A percentile compares a stretch with the other conserved stretches of the same genome.
Evolutionary conservation across 2,797 vertebrate species (phyloP).

Genomic region (Lepilemur septentrionalis): DNA sequence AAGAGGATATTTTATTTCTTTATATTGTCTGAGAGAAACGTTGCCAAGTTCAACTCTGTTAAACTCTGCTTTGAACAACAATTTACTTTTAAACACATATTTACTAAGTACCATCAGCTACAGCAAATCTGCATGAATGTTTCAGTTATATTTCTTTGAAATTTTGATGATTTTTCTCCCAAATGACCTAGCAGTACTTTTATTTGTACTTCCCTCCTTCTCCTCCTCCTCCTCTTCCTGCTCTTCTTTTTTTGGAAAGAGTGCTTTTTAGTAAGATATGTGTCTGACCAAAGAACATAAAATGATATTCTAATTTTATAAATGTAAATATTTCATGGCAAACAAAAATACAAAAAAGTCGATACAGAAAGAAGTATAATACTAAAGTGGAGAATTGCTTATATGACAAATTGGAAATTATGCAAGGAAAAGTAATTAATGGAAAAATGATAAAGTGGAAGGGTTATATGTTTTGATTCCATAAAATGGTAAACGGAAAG

Average conservation of each 20-base stretch:
- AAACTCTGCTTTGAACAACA: neutral
- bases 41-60: neutral
- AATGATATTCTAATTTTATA: neutral
- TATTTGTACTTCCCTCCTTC: neutral
- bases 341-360: neutral
- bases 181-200: neutral
- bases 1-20: neutral
- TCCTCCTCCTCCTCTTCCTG: rapidly evolving
- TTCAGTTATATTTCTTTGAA: neutral
- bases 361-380: neutral
- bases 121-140: neutral
- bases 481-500: neutral
- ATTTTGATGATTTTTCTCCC: neutral
- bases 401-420: neutral
- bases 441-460: neutral
- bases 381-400: neutral
- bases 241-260: neutral
- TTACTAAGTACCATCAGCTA: neutral
- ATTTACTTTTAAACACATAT: neutral
- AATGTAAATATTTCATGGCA: neutral
- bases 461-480: neutral
- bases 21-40: neutral
- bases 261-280: neutral
- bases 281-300: neutral
- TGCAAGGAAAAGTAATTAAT: neutral